phyloP scores from a whole-genome alignment of 2,113 vertebrate genomes.

The Stigmatopora nigra region DNA sequence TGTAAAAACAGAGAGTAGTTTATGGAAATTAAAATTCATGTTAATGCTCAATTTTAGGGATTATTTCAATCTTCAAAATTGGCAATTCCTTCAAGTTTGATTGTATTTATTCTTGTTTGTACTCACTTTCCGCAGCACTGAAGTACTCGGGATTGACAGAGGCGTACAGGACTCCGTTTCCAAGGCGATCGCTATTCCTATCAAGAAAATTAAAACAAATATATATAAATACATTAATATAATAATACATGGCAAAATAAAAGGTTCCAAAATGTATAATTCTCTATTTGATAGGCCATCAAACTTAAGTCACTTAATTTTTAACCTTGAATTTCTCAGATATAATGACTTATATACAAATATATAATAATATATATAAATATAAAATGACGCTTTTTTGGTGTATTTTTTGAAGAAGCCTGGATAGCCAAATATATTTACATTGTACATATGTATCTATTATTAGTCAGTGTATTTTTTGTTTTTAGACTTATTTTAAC shows the following conservation, averaged over 20 bases:
- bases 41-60: not conserved
- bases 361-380: no score
- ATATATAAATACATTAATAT: not conserved
- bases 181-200: constrained; percentile 86
- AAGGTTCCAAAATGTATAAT: not conserved
- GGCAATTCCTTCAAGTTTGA: not conserved
- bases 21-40: no score
- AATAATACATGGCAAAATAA: not conserved
- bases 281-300: not conserved
- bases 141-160: constrained; percentile 98
- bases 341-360: no score
- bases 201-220: not conserved
- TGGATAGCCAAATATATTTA: no score
- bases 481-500: no score
- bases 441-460: no score
- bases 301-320: no score
- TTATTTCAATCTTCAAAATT: not conserved
- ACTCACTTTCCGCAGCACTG: constrained; percentile 94
- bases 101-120: not conserved
- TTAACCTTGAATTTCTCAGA: no score
- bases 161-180: constrained; percentile 92
- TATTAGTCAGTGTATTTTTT: no score
- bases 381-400: no score
- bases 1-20: constrained; percentile 39
- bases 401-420: no score